Base-by-base conservation (phyloP, 2,888 invertebrate genomes). In the Plebejus melissa region DNA sequence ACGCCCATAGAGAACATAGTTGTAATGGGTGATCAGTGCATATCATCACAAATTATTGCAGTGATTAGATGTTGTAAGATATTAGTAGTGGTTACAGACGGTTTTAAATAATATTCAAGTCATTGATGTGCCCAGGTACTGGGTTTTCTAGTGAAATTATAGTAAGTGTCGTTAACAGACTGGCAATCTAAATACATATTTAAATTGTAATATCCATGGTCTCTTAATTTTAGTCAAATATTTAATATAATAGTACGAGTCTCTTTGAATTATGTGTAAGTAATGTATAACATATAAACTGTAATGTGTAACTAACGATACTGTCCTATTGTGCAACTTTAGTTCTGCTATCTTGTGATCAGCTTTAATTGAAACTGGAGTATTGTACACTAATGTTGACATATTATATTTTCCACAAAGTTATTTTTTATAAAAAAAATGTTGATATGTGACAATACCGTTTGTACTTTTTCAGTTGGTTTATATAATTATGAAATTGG, bases 181-280 rank as follows among this genome's bases (percentile, higher is more conserved):
- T 93, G 93, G 91, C 90, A 90, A 93, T 90, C 87, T 90, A 87
- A 81, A 87, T 91, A 90, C 90, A 91, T 92, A 93, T 92, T 88
- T 90, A 89, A 91, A 87, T 83, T 90, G 86, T 93, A 90, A 90
- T 90, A 90, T 89, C 89, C 81, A 83, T 93, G 93, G 93, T 94
- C 93, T 94, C 93, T 88, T 91, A 90, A 90, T 80, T 86, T 91
- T 93, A 94, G 93, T 94, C 93, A 93, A 93, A 90, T 93, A 92
- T 93, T 90, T 91, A 91, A 89, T 93, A 93, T 91, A 91, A 89
- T 93, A 93, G 92, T 88, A 88, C 87, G 93, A 93, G 92, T 93
- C 93, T 93, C 91, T 92, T 36, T 91, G 83, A 83, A 89, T 87
- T 87, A 90, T 85, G 83, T 89, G 81, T 92, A 91, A 91, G 90